These are phyloP conservation scores for Zaprionus africanus DNA, from an alignment of 1,140 invertebrate species.

Conservation along the genomic window DNA sequence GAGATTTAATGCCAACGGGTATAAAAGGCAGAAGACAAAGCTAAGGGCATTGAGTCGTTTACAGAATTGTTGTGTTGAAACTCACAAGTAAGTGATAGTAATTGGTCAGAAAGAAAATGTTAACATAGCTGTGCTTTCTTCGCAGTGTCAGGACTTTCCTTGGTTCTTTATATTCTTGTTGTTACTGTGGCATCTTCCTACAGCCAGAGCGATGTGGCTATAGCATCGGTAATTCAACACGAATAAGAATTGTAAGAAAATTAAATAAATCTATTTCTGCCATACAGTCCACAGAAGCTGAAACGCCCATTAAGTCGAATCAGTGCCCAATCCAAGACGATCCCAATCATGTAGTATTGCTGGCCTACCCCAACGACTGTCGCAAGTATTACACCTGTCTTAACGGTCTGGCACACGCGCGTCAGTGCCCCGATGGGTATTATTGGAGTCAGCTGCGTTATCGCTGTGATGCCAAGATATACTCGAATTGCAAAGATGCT, in stretches of 20 bases:
- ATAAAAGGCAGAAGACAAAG: conserved; percentile 17
- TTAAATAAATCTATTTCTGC: neutral
- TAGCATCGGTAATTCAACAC: conserved; percentile 9
- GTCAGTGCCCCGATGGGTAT: conserved; percentile 54
- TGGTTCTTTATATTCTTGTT: conserved; percentile 9
- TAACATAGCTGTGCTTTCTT: neutral
- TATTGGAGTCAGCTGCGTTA: conserved; percentile 62
- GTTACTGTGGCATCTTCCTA: neutral
- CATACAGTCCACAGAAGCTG: neutral
- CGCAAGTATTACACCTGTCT: conserved; percentile 58
- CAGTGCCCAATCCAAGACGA: conserved; percentile 59
- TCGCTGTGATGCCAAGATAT: conserved; percentile 57
- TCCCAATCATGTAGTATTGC: conserved; percentile 45
- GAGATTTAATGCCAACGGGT: neutral
- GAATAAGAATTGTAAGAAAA: neutral
- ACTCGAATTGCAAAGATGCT: conserved; percentile 32
- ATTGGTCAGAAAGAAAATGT: neutral
- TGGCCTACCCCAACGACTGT: conserved; percentile 56
- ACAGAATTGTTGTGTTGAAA: neutral
- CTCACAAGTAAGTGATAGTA: conserved; percentile 6
- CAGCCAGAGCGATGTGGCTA: neutral
- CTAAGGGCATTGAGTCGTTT: conserved; percentile 8
- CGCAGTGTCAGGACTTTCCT: conserved; percentile 7
- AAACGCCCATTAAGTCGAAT: neutral
- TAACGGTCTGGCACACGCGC: conserved; percentile 15